Conservation (phyloP, 2,888 invertebrate species). For the Empis stercorea region DNA sequence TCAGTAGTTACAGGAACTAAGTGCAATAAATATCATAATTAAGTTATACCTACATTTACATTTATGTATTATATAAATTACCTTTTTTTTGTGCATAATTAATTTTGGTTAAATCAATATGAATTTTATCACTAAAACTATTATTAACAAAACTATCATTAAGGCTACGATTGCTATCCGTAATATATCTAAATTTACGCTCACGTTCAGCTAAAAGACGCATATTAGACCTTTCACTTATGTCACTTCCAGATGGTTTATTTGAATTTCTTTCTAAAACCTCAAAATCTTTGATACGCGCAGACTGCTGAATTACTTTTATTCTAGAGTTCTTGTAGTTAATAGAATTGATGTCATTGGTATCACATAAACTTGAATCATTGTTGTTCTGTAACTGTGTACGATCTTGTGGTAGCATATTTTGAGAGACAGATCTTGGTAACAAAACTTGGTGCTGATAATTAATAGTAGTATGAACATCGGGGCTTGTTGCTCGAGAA, state of each 20-base stretch:
- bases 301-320: not conserved
- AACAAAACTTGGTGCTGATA: conserved; percentile 30
- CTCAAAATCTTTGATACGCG: not conserved
- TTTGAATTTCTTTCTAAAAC: conserved; percentile 1
- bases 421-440: conserved; percentile 47
- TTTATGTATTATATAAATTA: too few species aligned
- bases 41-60: too few species aligned
- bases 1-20: conserved; percentile 23
- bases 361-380: not conserved
- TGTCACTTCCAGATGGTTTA: not conserved
- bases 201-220: conserved; percentile 33
- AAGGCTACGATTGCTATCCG: conserved; percentile 30
- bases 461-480: conserved; percentile 41
- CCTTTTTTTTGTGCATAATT: too few species aligned
- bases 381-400: conserved; percentile 12
- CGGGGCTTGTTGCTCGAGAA: conserved; percentile 63
- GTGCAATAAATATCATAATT: conserved; percentile 7
- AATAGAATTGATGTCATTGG: not conserved
- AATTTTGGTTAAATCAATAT: too few species aligned
- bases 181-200: conserved; percentile 32
- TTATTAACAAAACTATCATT: conserved; percentile 36
- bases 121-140: conserved; percentile 21
- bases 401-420: conserved; percentile 38
- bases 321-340: conserved; percentile 1
- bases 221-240: conserved; percentile 9